phyloP scores from a whole-genome alignment of 2,113 vertebrate genomes.

The Poecile atricapillus region DNA sequence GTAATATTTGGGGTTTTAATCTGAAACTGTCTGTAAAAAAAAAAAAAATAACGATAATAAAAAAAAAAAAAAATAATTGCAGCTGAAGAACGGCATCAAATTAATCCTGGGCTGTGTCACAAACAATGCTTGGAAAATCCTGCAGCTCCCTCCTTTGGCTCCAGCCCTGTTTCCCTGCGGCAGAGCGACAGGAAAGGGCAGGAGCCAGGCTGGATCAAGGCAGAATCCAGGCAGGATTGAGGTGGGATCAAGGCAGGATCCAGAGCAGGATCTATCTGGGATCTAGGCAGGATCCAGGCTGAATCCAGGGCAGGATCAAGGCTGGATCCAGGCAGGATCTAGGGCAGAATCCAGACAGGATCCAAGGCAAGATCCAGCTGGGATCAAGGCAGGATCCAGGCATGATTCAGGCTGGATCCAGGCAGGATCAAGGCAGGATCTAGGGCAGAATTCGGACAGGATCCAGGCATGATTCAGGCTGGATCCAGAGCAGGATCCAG shows the following conservation, averaged over 20 bases:
- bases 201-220: background rate
- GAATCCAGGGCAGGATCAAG: background rate
- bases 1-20: background rate
- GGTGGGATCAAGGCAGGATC: no score
- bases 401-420: background rate
- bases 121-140: background rate
- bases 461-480: background rate
- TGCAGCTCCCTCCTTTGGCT: background rate
- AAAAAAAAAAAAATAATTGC: background rate
- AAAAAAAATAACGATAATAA: background rate
- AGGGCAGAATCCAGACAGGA: background rate
- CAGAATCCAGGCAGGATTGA: background rate
- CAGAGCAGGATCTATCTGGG: fast-evolving
- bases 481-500: background rate
- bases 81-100: background rate
- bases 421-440: background rate
- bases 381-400: background rate
- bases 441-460: background rate
- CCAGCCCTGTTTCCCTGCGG: background rate
- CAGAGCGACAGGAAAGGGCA: background rate
- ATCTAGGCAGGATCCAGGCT: background rate
- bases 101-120: background rate
- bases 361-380: background rate
- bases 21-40: background rate
- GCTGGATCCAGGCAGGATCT: background rate